Percentiles rank a stretch among this genome's conserved stretches.
Evolutionary conservation across 2,888 invertebrate genomes (phyloP).

Genomic region (Lumbricus terrestris): DNA sequence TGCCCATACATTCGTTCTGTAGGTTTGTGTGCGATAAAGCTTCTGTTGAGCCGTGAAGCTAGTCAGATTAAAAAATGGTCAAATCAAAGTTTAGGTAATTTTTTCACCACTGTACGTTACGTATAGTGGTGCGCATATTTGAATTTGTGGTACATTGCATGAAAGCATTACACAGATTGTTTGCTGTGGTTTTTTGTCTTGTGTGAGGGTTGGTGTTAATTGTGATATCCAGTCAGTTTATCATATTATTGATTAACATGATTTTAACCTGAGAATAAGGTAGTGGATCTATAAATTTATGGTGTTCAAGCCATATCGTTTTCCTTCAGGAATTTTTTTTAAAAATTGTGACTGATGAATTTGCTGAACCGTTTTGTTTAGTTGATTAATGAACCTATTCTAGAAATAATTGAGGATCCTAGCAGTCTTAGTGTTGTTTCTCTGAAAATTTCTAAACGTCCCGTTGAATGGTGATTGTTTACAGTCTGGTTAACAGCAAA

Average conservation of each 20-base stretch:
- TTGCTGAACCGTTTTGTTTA: neutral
- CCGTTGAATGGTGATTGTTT: neutral
- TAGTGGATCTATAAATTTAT: neutral
- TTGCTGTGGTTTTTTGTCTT: neutral
- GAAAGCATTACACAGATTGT: neutral
- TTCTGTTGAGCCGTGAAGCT: neutral
- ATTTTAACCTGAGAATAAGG: neutral
- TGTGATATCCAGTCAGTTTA: neutral
- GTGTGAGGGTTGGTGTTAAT: neutral
- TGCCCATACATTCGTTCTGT: neutral
- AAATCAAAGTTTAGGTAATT: neutral
- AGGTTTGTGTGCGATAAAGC: neutral
- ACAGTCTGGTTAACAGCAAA: neutral
- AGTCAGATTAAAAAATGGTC: neutral
- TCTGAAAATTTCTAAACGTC: neutral
- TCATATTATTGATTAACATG: neutral
- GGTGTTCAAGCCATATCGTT: neutral
- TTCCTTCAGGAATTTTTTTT: neutral
- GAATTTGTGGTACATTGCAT: neutral
- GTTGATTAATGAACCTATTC: neutral
- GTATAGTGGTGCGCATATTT: neutral
- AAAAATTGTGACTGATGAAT: neutral
- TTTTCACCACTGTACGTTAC: neutral
- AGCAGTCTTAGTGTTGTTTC: neutral
- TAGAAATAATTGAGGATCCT: neutral